These are phyloP conservation scores for Ormyrus pomaceus DNA, from an alignment of 2,888 invertebrate species.

Conservation along the genomic window DNA sequence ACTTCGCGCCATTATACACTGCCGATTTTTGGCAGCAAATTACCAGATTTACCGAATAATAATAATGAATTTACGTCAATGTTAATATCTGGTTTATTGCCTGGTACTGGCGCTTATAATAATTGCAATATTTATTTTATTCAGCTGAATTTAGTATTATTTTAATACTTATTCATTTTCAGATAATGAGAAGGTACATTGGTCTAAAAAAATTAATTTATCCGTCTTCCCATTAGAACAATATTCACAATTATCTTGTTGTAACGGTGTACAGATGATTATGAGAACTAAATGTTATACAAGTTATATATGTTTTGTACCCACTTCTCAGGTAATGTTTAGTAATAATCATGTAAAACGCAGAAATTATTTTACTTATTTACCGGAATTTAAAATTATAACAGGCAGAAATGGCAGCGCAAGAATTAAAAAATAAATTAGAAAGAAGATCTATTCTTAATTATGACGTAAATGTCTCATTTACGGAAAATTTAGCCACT, in stretches of 20 bases:
- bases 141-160: too few species aligned
- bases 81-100: constrained; percentile 62
- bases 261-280: constrained; percentile 79
- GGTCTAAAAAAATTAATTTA: constrained; percentile 68
- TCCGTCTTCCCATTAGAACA: constrained; percentile 74
- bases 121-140: neutral
- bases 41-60: constrained; percentile 68
- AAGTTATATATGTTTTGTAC: constrained; percentile 77
- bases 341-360: neutral
- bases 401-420: constrained; percentile 86
- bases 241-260: constrained; percentile 79
- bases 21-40: constrained; percentile 78
- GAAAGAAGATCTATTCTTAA: constrained; percentile 62
- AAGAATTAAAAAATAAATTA: constrained; percentile 86
- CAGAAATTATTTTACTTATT: too few species aligned
- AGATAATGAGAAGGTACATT: constrained; percentile 61
- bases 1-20: constrained; percentile 83
- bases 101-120: constrained; percentile 38
- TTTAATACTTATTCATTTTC: neutral
- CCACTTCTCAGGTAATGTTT: constrained; percentile 79
- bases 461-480: constrained; percentile 50
- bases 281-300: constrained; percentile 77
- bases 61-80: constrained; percentile 48
- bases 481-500: neutral
- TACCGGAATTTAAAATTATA: neutral